phyloP scores from a whole-genome alignment of 2,113 vertebrate species.

The Hydrochoerus hydrochaeris region DNA sequence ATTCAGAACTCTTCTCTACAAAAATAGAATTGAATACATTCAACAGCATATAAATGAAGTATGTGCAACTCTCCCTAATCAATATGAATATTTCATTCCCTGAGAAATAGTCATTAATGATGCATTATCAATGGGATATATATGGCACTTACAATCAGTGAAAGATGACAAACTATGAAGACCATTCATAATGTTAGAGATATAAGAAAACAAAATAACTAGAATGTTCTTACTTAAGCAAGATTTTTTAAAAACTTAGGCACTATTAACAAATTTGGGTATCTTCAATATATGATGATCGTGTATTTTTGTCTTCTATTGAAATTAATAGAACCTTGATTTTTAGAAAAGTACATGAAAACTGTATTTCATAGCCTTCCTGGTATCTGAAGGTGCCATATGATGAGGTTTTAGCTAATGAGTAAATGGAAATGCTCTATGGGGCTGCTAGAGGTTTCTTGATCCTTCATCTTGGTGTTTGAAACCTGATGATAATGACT shows the following conservation, averaged over 20 bases:
- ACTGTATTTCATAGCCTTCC: neutral
- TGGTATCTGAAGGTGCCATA: neutral
- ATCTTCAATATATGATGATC: neutral
- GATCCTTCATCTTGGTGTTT: neutral
- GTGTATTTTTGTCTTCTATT: neutral
- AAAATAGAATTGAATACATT: neutral
- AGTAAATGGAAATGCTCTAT: neutral
- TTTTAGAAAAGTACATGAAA: neutral
- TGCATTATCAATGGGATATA: neutral
- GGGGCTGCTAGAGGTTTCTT: neutral
- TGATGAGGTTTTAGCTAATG: neutral
- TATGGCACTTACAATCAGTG: neutral
- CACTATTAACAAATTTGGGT: neutral
- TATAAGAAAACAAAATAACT: neutral
- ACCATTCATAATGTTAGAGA: neutral
- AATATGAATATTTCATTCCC: neutral
- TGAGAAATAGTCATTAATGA: slow-evolving; percentile 25
- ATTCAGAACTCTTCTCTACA: neutral
- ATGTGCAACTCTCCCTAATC: neutral
- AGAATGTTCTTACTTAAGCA: neutral
- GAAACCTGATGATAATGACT: slow-evolving; percentile 1
- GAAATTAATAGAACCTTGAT: neutral
- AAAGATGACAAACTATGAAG: neutral
- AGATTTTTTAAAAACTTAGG: neutral
- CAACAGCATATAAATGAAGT: neutral